Evolutionary conservation across 2,113 vertebrate genomes (phyloP).

Genomic region (Dolichotis patagonum): DNA sequence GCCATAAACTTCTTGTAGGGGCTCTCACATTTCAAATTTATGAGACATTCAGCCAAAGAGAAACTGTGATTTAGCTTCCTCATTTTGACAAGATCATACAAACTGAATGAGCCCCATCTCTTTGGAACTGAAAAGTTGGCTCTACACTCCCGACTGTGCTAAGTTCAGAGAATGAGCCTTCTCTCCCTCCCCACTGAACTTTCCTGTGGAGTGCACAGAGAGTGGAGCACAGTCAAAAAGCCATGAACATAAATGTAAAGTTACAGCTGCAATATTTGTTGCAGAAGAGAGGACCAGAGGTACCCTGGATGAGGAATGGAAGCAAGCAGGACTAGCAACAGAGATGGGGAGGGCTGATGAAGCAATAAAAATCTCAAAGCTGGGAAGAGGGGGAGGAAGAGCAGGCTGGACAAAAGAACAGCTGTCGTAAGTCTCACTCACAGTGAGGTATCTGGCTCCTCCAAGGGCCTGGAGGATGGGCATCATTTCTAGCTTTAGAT

Average conservation of each 20-base stretch:
- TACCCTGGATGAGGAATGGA: accelerated
- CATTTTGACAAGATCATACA: not conserved
- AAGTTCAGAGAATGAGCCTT: not conserved
- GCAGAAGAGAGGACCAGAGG: too few relatives aligned
- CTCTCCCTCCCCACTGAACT: accelerated
- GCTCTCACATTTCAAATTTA: not conserved
- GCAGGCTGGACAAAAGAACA: not conserved
- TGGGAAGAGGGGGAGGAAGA: not conserved
- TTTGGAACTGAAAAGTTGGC: not conserved
- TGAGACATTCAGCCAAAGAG: not conserved
- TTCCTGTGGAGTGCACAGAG: not conserved
- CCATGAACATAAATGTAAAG: accelerated
- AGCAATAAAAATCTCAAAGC: not conserved
- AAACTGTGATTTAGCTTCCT: not conserved
- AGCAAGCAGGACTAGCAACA: not conserved
- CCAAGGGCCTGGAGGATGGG: not conserved
- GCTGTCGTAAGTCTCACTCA: not conserved
- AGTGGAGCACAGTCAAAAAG: not conserved
- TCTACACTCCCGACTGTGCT: too few relatives aligned
- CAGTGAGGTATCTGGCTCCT: not conserved
- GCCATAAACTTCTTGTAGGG: not conserved
- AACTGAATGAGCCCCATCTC: not conserved
- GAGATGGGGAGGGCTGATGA: not conserved
- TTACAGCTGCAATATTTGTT: not conserved
- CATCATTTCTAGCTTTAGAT: not conserved